Percentiles rank a stretch among this genome's conserved stretches.
phyloP scores from a whole-genome alignment of 1,140 invertebrate species.

The Lordiphosa stackelbergi region DNA sequence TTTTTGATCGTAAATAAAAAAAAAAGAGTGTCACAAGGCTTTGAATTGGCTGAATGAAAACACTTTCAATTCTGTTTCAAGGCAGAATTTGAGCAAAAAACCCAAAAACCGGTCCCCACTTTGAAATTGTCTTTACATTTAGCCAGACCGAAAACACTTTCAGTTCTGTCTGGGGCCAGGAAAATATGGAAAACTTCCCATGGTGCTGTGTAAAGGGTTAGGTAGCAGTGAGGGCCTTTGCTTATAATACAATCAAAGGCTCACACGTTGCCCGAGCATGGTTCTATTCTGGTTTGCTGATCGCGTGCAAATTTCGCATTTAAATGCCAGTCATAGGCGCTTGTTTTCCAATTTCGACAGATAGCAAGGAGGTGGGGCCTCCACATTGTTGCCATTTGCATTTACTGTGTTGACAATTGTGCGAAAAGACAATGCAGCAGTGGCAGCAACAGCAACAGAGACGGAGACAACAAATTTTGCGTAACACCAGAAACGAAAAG shows the following conservation, averaged over 20 bases:
- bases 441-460: slow-evolving; percentile 4
- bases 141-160: no score
- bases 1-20: no score
- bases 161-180: no score
- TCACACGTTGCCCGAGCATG: slow-evolving; percentile 12
- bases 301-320: slow-evolving; percentile 73
- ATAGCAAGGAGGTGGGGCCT: not conserved
- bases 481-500: slow-evolving; percentile 55
- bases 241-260: slow-evolving; percentile 51
- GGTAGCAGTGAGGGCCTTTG: slow-evolving; percentile 19
- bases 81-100: no score
- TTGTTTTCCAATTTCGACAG: slow-evolving; percentile 52
- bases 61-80: no score
- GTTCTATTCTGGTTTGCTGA: slow-evolving; percentile 45
- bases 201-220: not conserved
- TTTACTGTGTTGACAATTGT: slow-evolving; percentile 67
- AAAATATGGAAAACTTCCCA: no score
- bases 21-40: no score
- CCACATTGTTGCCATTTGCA: slow-evolving; percentile 29
- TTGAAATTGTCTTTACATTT: no score
- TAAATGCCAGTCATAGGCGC: slow-evolving; percentile 69
- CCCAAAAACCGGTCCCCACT: no score
- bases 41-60: no score
- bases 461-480: slow-evolving; percentile 51
- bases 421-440: slow-evolving; percentile 58